Conservation (phyloP, 2,888 invertebrate species). For the Coelinius sp. region DNA sequence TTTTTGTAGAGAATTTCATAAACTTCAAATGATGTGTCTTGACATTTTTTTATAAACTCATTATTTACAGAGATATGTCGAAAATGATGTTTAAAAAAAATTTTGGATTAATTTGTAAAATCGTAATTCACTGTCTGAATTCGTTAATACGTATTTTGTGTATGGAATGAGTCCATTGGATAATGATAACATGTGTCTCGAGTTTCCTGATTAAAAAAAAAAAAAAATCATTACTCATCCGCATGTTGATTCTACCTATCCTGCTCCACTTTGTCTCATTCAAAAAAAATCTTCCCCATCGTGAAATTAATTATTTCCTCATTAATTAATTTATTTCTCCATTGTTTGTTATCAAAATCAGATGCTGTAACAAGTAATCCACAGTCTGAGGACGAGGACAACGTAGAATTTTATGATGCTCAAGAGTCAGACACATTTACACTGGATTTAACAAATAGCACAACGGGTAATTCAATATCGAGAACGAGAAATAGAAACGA, state of each 20-base stretch:
- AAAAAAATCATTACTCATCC: background rate
- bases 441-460: constrained; percentile 60
- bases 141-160: background rate
- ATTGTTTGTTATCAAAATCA: constrained; percentile 39
- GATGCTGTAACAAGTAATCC: constrained; percentile 67
- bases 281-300: background rate
- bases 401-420: constrained; percentile 76
- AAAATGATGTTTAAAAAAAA: no score
- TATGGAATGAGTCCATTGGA: background rate
- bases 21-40: no score
- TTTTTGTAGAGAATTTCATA: no score
- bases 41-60: no score
- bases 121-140: background rate
- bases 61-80: no score
- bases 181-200: background rate
- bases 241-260: background rate
- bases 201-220: constrained; percentile 38
- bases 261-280: background rate
- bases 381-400: constrained; percentile 75
- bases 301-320: background rate
- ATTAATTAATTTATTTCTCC: background rate
- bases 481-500: constrained; percentile 65
- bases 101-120: background rate
- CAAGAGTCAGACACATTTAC: constrained; percentile 71
- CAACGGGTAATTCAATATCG: constrained; percentile 58